Conservation (phyloP, 2,113 vertebrate genomes). For the Reinhardtius hippoglossoides region DNA sequence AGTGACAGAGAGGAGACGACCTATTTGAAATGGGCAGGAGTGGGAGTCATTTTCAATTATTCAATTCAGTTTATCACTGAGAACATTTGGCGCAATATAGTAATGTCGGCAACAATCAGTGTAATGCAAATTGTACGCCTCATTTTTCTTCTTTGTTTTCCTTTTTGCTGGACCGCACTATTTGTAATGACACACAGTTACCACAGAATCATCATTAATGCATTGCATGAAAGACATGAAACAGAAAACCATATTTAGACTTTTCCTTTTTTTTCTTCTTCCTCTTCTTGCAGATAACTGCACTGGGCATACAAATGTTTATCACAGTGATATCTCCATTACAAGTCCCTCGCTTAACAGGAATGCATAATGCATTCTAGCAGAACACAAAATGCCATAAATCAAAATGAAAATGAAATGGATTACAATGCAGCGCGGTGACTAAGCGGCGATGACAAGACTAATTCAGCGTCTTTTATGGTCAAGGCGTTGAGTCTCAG, state of each 20-base stretch:
- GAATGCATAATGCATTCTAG: constrained; percentile 86
- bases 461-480: constrained; percentile 89
- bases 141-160: constrained; percentile 3
- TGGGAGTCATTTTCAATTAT: constrained; percentile 57
- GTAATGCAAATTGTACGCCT: constrained; percentile 45
- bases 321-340: constrained; percentile 89
- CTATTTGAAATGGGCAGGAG: constrained; percentile 43
- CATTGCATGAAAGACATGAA: constrained; percentile 25
- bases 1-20: constrained; percentile 15
- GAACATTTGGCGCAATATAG: constrained; percentile 50
- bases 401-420: constrained; percentile 90
- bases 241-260: constrained; percentile 14
- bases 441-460: constrained; percentile 80
- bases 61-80: constrained; percentile 60
- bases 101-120: constrained; percentile 58
- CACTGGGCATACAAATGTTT: constrained; percentile 83
- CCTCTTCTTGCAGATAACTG: constrained; percentile 55
- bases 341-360: constrained; percentile 85
- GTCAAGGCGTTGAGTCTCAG: constrained; percentile 87
- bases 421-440: constrained; percentile 75
- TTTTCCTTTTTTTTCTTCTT: not conserved
- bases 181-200: constrained; percentile 25
- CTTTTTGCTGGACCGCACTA: constrained; percentile 21
- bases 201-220: constrained; percentile 47
- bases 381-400: constrained; percentile 84